Conservation (phyloP, 1,140 invertebrate species). For the Apis dorsata region DNA sequence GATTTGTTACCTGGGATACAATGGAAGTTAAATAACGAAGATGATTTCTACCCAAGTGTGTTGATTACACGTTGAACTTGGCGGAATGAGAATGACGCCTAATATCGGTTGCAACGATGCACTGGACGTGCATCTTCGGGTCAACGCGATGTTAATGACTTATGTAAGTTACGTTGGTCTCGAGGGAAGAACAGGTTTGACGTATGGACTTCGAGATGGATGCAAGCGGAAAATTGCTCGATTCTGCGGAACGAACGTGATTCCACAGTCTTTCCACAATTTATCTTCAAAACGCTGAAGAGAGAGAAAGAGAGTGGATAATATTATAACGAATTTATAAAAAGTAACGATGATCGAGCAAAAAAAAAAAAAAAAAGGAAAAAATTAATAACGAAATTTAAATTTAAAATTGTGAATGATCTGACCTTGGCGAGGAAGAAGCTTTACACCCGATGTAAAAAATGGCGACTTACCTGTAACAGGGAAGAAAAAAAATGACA, state of each 20-base stretch:
- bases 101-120: constrained; percentile 47
- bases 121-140: constrained; percentile 40
- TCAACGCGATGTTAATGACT: constrained; percentile 58
- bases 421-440: constrained; percentile 34
- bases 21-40: neutral
- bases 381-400: neutral
- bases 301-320: neutral
- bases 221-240: constrained; percentile 12
- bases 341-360: neutral
- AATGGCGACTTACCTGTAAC: constrained; percentile 57
- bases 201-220: constrained; percentile 27
- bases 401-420: constrained; percentile 9
- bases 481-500: constrained; percentile 31
- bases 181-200: constrained; percentile 29
- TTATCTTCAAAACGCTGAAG: neutral
- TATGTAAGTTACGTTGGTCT: constrained; percentile 26
- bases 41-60: neutral
- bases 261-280: neutral
- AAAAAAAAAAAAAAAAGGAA: neutral
- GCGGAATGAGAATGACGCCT: constrained; percentile 67
- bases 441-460: too few species aligned
- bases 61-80: constrained; percentile 37
- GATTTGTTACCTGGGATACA: too few species aligned
- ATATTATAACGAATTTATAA: neutral
- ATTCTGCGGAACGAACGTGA: constrained; percentile 15